A percentile compares a stretch with the other conserved stretches of the same genome.
Evolutionary conservation across 2,888 invertebrate species (phyloP).

Genomic region (Heteromyza rotundicornis): DNA sequence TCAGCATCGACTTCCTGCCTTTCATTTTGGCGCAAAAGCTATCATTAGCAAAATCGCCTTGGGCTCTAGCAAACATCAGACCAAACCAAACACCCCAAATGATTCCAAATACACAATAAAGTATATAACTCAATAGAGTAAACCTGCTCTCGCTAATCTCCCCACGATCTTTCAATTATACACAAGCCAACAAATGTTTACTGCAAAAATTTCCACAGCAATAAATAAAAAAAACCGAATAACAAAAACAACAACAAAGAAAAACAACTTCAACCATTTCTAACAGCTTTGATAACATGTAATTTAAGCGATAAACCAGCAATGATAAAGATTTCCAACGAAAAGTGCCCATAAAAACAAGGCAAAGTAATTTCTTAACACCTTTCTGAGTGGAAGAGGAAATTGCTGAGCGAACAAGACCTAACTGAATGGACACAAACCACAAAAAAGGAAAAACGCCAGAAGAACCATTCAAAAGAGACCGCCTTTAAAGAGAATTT

Average conservation of each 20-base stretch:
- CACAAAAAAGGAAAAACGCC: neutral
- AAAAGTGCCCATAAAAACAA: neutral
- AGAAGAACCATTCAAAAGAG: neutral
- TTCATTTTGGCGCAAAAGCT: neutral
- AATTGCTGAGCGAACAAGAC: too few relatives aligned
- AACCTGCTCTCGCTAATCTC: neutral
- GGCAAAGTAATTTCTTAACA: slow-evolving; percentile 3
- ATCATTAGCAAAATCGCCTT: neutral
- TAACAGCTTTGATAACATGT: neutral
- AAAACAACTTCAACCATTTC: neutral
- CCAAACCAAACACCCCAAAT: too few relatives aligned
- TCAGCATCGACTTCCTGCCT: neutral
- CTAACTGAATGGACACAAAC: too few relatives aligned
- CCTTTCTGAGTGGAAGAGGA: neutral
- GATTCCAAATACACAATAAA: neutral
- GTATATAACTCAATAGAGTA: neutral
- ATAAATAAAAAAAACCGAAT: too few relatives aligned
- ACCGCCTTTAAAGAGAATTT: too few relatives aligned
- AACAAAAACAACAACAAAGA: too few relatives aligned
- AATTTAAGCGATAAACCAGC: neutral
- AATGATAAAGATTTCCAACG: neutral
- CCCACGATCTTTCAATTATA: neutral
- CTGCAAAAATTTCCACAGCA: too few relatives aligned
- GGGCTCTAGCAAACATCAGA: too few relatives aligned
- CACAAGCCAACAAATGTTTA: neutral